Evolutionary conservation across 2,888 invertebrate genomes (phyloP), one percentile per base, ranked within the genome.

Genomic region (Zaprionus obscuricornis): DNA sequence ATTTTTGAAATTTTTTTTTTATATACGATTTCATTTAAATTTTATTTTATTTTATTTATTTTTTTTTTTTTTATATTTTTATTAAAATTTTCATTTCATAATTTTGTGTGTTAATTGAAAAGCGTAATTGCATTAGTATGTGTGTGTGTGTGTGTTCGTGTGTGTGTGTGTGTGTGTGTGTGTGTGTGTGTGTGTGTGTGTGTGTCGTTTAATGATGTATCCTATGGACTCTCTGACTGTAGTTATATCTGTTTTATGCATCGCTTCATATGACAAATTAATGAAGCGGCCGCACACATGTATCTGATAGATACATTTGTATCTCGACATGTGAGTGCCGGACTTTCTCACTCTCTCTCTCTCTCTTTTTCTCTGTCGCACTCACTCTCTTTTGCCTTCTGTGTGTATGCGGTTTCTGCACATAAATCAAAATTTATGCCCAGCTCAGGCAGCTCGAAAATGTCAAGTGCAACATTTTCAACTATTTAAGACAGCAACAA

Each of bases 251-350:
- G 67, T 36, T 66, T 78, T 57, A 78, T 78, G 68, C 72, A 68
- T 54, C 73, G 66, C 51, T 75, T 71, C 83, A 66, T 71, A 83
- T 78, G 81, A 72, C 79, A 82, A 82, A 82, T 82, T 77, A 83
- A 79, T 83, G 66, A 83, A 83, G 77, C 69, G 64, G 10, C 31
- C 29, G 51, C 62, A 37, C 60, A 50, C 50, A 69, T 73, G 46
- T 66, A 52, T 52, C 43, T 58, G 63, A 54, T 45, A 50, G 49
- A 46, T 70, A 58, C 67, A 40, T 60, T 39, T 57, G 50, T 62
- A 18, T 49, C 37, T 59, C 16, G 31, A 26, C 7, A 13, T 14
- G 16, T 11, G 8, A 3, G 5, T 13, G 34, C 6, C 27, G 1
- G 24, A 7, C 2, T n/a, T n/a, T n/a, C n/a, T n/a, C n/a, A n/a